These are phyloP conservation scores for Metridium senile DNA, from an alignment of 92 coral and sea anemone genomes.

Conservation along the genomic window DNA sequence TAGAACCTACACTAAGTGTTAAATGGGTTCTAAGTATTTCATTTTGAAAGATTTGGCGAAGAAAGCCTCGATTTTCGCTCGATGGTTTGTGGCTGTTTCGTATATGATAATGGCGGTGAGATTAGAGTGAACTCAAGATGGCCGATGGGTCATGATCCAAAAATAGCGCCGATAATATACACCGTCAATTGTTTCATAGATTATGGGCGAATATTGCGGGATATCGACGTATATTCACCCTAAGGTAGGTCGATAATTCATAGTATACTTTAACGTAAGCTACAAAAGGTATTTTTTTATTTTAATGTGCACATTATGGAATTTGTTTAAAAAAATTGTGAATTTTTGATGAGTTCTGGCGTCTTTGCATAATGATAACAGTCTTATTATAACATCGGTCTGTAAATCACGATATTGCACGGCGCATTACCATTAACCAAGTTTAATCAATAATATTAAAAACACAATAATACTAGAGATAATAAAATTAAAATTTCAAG, in stretches of 20 bases:
- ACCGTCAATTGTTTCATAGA: not conserved
- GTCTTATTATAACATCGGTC: not conserved
- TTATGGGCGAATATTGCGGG: not conserved
- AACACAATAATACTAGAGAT: no score
- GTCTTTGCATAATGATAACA: not conserved
- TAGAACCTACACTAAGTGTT: not conserved
- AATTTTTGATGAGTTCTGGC: conserved; percentile 2
- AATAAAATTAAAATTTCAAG: no score
- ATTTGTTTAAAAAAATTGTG: not conserved
- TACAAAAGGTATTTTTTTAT: not conserved
- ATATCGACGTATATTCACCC: not conserved
- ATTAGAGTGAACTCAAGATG: not conserved
- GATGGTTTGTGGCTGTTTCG: not conserved
- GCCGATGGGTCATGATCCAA: conserved; percentile 7
- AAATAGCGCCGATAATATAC: not conserved
- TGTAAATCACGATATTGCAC: no score
- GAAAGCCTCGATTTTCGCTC: not conserved
- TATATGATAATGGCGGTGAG: conserved; percentile 4
- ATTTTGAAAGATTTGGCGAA: not conserved
- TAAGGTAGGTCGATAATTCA: not conserved
- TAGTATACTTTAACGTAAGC: not conserved
- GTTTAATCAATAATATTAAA: no score
- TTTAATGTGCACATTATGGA: not conserved
- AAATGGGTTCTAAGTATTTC: not conserved
- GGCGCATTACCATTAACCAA: no score